A percentile compares a stretch with the other conserved stretches of the same genome.
These are phyloP conservation scores for Ridgeia piscesae DNA, from an alignment of 1,140 invertebrate species.

Conservation along the genomic window DNA sequence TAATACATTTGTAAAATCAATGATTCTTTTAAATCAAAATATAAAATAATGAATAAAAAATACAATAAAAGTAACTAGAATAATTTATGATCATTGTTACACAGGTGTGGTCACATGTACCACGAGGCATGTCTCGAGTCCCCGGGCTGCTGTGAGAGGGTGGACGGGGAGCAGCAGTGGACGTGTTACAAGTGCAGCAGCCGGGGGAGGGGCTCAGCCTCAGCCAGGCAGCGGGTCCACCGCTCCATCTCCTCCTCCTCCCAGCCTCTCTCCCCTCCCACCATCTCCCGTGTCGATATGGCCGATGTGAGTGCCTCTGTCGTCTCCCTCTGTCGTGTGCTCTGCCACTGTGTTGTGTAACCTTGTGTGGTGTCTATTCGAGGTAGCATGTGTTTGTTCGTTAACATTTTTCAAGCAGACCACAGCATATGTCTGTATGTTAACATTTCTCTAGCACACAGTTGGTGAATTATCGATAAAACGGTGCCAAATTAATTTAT, in stretches of 20 bases:
- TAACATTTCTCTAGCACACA: too few relatives aligned
- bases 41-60: too few relatives aligned
- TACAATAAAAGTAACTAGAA: too few relatives aligned
- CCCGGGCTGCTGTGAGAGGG: slow-evolving; percentile 44
- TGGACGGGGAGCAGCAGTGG: slow-evolving; percentile 50
- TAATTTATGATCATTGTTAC: too few relatives aligned
- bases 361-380: not conserved
- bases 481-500: too few relatives aligned
- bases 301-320: not conserved
- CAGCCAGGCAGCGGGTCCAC: not conserved
- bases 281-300: not conserved
- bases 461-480: too few relatives aligned
- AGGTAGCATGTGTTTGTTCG: not conserved
- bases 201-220: not conserved
- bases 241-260: not conserved
- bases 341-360: not conserved
- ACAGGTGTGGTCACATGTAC: slow-evolving; percentile 55
- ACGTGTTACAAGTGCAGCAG: slow-evolving; percentile 53
- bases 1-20: too few relatives aligned
- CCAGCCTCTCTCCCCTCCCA: not conserved
- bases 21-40: too few relatives aligned
- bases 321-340: not conserved
- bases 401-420: too few relatives aligned
- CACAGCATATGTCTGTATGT: too few relatives aligned
- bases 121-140: slow-evolving; percentile 51